These are phyloP conservation scores for Coreius guichenoti DNA, from an alignment of 2,797 vertebrate genomes.

Conservation along the genomic window DNA sequence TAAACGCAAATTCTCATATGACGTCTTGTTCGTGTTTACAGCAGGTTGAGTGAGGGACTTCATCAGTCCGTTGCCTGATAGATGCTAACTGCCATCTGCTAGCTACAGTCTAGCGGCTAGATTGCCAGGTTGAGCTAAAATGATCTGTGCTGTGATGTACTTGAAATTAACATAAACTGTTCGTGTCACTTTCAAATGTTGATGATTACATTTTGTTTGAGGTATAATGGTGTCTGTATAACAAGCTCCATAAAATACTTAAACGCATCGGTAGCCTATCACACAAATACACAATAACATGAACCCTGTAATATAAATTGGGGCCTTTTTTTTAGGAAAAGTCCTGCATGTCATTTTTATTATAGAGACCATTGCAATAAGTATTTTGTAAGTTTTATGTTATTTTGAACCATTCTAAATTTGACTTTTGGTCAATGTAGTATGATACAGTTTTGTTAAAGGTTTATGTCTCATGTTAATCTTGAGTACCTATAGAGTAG, in stretches of 20 bases:
- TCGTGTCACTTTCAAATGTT: conserved; percentile 29
- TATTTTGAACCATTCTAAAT: background rate
- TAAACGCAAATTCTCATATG: conserved; percentile 49
- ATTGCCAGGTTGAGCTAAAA: conserved; percentile 54
- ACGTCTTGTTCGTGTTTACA: conserved; percentile 56
- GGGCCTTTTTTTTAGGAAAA: background rate
- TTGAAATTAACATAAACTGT: conserved; percentile 34
- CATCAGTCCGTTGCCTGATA: conserved; percentile 57
- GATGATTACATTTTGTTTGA: conserved; percentile 18
- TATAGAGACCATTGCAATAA: background rate
- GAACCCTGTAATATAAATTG: background rate
- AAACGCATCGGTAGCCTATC: background rate
- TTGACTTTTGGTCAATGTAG: background rate
- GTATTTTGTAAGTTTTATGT: background rate
- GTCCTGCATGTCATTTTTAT: background rate
- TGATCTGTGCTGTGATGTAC: conserved; percentile 28
- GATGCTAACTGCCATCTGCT: conserved; percentile 56
- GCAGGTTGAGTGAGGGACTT: conserved; percentile 60
- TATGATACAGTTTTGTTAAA: background rate
- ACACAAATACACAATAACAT: background rate
- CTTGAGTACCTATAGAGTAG: too few species aligned
- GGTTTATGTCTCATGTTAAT: too few species aligned
- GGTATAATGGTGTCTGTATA: background rate
- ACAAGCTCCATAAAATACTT: background rate
- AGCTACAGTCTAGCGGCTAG: conserved; percentile 55